Conservation (phyloP, 2,113 vertebrate genomes). For the Nipponia nippon region DNA sequence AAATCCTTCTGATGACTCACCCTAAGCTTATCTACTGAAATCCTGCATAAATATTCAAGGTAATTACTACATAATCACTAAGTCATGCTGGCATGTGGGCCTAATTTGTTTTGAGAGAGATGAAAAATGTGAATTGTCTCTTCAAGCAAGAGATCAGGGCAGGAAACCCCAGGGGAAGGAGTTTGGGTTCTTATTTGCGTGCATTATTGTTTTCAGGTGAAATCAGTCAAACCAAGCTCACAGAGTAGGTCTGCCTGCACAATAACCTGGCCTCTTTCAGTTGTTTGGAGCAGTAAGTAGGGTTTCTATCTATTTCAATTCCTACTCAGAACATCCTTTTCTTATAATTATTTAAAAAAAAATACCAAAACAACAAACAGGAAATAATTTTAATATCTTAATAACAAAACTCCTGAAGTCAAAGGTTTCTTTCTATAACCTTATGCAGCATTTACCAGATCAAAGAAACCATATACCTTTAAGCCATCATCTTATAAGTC, state of each 20-base stretch:
- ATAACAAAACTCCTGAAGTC: neutral
- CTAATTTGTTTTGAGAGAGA: slow-evolving; percentile 43
- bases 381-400: neutral
- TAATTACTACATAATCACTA: slow-evolving; percentile 24
- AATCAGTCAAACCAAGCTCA: neutral
- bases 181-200: neutral
- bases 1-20: slow-evolving; percentile 1
- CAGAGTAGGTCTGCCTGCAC: neutral
- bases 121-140: slow-evolving; percentile 26
- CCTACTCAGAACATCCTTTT: neutral
- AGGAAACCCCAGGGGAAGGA: slow-evolving; percentile 22
- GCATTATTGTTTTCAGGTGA: neutral
- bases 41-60: neutral
- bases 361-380: neutral
- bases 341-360: neutral
- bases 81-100: slow-evolving; percentile 10
- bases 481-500: neutral
- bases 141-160: neutral
- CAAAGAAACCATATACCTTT: neutral
- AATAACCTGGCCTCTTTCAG: neutral
- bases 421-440: neutral
- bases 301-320: neutral
- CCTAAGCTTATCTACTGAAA: neutral
- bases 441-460: neutral
- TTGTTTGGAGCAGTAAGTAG: neutral